phyloP scores from a whole-genome alignment of 2,888 invertebrate genomes.

The Orthosia cruda region DNA sequence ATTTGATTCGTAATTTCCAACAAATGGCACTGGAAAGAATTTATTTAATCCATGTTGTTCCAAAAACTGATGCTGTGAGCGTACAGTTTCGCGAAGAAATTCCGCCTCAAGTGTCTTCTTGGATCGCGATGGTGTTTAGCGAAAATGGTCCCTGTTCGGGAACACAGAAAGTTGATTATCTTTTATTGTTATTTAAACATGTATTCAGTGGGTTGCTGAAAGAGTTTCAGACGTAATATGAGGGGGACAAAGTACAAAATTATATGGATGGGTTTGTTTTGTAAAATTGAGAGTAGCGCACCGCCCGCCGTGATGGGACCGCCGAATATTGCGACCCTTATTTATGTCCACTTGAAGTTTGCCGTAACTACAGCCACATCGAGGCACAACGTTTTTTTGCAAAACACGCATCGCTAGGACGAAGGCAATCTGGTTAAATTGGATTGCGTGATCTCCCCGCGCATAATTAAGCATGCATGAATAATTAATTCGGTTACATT shows the following conservation, averaged over 20 bases:
- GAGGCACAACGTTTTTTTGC: constrained; percentile 81
- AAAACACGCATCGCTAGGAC: constrained; percentile 79
- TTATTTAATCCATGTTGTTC: constrained; percentile 87
- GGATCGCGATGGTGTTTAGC: constrained; percentile 69
- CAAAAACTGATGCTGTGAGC: constrained; percentile 84
- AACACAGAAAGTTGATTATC: constrained; percentile 78
- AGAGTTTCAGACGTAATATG: constrained; percentile 62
- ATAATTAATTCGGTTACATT: constrained; percentile 61
- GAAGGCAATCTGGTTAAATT: constrained; percentile 77
- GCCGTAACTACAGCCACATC: constrained; percentile 84
- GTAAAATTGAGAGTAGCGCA: constrained; percentile 81
- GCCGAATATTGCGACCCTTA: constrained; percentile 90
- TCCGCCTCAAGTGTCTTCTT: constrained; percentile 78
- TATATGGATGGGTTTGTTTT: constrained; percentile 68
- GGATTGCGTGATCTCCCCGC: constrained; percentile 69
- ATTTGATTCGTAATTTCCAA: constrained; percentile 81
- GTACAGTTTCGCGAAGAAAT: constrained; percentile 87
- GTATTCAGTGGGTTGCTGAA: constrained; percentile 56
- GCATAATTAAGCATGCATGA: constrained; percentile 66
- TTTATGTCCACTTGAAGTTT: constrained; percentile 91
- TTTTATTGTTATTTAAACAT: constrained; percentile 78
- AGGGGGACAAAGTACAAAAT: constrained; percentile 68
- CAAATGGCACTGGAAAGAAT: constrained; percentile 82
- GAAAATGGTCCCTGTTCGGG: constrained; percentile 78
- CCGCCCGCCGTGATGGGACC: constrained; percentile 87